Evolutionary conservation across 1,140 invertebrate species (phyloP).

Genomic region (Neodiprion virginianus): DNA sequence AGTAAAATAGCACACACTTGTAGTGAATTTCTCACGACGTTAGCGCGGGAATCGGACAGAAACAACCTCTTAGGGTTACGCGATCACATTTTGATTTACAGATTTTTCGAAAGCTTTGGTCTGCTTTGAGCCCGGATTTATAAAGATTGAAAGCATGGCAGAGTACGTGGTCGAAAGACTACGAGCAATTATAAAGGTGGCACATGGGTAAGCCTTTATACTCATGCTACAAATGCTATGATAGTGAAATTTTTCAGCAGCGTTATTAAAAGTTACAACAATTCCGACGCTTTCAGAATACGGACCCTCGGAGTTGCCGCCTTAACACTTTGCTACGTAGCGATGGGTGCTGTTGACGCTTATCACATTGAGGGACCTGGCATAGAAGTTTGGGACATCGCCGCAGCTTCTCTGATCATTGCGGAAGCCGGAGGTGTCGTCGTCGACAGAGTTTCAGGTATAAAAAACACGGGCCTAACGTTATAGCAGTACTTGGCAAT

Average conservation of each 20-base stretch:
- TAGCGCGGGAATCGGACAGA: too few relatives aligned
- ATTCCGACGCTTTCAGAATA: conserved; percentile 44
- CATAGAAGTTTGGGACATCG: conserved; percentile 77
- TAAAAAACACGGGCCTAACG: conserved; percentile 9
- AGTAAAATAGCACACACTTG: conserved; percentile 9
- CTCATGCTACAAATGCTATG: too few relatives aligned
- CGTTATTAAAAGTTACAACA: too few relatives aligned
- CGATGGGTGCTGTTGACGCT: conserved; percentile 73
- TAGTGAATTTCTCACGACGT: too few relatives aligned
- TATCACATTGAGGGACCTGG: conserved; percentile 72
- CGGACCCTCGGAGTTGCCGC: conserved; percentile 80
- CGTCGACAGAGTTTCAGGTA: conserved; percentile 57
- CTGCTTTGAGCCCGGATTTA: conserved; percentile 52
- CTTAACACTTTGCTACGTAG: conserved; percentile 76
- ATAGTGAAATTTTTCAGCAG: too few relatives aligned
- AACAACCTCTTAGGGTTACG: too few relatives aligned
- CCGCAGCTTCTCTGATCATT: conserved; percentile 75
- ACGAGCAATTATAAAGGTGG: conserved; percentile 49
- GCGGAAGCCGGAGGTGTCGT: conserved; percentile 77
- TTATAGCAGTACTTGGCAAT: conserved; percentile 12
- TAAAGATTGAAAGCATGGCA: conserved; percentile 46
- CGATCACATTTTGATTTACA: conserved; percentile 18
- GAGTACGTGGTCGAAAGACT: conserved; percentile 49
- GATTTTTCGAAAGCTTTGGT: conserved; percentile 45
- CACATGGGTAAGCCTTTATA: conserved; percentile 46